A percentile compares a stretch with the other conserved stretches of the same genome.
Conservation (phyloP, 2,797 vertebrate genomes). For the Eptatretus atami region DNA sequence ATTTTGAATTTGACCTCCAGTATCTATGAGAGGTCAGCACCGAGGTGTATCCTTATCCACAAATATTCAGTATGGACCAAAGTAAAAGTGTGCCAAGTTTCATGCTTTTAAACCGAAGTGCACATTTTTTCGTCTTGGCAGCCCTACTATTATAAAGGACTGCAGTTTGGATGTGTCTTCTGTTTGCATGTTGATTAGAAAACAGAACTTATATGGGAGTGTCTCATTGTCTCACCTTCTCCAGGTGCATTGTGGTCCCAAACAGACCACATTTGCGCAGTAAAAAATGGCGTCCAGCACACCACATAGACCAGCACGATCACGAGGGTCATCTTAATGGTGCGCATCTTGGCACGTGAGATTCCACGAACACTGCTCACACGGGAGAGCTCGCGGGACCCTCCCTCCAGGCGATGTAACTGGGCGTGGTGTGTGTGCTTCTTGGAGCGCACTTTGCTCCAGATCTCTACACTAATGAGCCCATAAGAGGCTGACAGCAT, state of each 20-base stretch:
- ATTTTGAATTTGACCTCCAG: no score
- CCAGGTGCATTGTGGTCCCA: slow-evolving; percentile 60
- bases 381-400: slow-evolving; percentile 13
- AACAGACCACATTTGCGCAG: slow-evolving; percentile 92
- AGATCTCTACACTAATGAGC: slow-evolving; percentile 80
- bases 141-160: no score
- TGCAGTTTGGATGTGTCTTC: neutral
- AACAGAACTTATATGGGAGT: neutral
- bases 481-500: slow-evolving; percentile 56
- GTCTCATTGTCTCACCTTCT: slow-evolving; percentile 31
- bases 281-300: slow-evolving; percentile 96
- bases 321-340: slow-evolving; percentile 93
- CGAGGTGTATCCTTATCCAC: no score
- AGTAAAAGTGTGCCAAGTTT: no score
- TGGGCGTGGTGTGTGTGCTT: slow-evolving; percentile 17
- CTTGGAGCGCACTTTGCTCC: slow-evolving; percentile 76
- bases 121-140: no score
- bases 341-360: slow-evolving; percentile 80
- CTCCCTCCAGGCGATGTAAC: neutral
- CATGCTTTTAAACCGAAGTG: no score
- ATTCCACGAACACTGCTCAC: slow-evolving; percentile 80
- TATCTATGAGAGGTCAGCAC: no score
- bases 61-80: no score
- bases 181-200: neutral
- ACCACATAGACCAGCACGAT: slow-evolving; percentile 68